A percentile compares a stretch with the other conserved stretches of the same genome.
phyloP scores from a whole-genome alignment of 2,797 vertebrate genomes.

The Notolabrus celidotus region DNA sequence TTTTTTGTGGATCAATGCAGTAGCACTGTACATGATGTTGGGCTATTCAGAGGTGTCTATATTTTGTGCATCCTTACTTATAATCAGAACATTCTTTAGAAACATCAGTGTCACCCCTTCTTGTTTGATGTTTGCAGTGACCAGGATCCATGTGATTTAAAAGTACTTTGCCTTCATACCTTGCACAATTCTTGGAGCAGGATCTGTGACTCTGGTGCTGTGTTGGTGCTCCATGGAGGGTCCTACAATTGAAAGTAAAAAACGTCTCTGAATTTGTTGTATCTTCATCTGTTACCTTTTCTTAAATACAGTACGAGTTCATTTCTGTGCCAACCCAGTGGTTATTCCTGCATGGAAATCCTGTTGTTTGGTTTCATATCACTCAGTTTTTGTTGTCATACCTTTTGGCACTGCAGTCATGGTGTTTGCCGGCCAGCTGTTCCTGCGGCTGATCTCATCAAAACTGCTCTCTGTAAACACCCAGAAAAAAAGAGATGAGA shows the following conservation, averaged over 20 bases:
- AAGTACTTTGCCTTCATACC: slow-evolving; percentile 63
- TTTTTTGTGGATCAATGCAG: too few species aligned
- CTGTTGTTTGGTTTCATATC: slow-evolving; percentile 10
- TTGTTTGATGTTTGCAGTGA: neutral
- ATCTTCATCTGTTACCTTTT: neutral
- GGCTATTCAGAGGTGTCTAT: too few species aligned
- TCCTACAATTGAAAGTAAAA: slow-evolving; percentile 56
- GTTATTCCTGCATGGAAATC: neutral
- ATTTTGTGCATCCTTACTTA: too few species aligned
- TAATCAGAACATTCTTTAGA: too few species aligned
- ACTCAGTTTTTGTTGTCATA: slow-evolving; percentile 39
- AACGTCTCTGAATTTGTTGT: neutral
- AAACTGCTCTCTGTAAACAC: slow-evolving; percentile 81
- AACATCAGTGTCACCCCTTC: too few species aligned
- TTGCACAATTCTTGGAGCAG: slow-evolving; percentile 76
- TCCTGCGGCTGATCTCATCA: slow-evolving; percentile 88
- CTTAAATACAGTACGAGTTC: neutral
- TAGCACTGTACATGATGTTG: too few species aligned
- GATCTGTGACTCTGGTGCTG: slow-evolving; percentile 79
- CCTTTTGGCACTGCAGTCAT: slow-evolving; percentile 83
- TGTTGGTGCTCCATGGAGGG: slow-evolving; percentile 85
- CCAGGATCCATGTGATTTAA: neutral
- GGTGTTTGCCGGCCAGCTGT: slow-evolving; percentile 84
- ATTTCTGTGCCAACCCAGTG: slow-evolving; percentile 11
- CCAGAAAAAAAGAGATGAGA: slow-evolving; percentile 47